Base-by-base conservation (phyloP, 30 jellyfish, hydroid and myxozoan species). In the Haliclystus octoradiatus region DNA sequence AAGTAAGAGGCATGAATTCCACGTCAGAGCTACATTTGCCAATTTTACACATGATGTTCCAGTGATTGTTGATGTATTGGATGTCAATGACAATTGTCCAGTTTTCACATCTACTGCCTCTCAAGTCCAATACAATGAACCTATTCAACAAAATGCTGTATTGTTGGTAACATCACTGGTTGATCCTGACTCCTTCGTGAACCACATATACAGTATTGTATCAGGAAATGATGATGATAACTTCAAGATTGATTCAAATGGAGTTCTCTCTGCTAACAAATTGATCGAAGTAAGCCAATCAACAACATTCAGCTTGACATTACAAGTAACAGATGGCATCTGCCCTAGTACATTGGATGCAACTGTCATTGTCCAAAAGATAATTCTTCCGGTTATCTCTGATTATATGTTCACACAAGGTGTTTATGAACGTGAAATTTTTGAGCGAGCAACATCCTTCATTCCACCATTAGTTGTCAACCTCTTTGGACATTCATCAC, bases 251-350 rank as follows among this genome's bases (percentile, higher is more conserved):
- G 46, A 74, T 51, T 62, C 26, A 34, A 35, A 74, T 4, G 85
- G 85, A 14, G 63, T 33, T 9, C 69, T 74, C 63, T 76, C 84
- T 14, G 94, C 84, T 19, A 61, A 66, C 26, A 79, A 83, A 50
- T 34, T 30, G 4, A 71, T 86, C 22, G 69, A 79, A 0, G 2
- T 79, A 2, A 24, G 84, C 0, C 35, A 32, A 5, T 69, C 91
- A 26, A 69, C 49, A 1, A 65, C 89, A 3, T 85, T 53, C 84
- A 61, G 60, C 65, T 66, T 85, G 68, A 78, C 84, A 14, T 28
- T 78, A 31, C 31, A 53, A 2, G 96, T 63, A 7, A 34, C 78
- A 13, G 96, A 85, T 52, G 93, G 96, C 9, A 63, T 52, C 3
- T 85, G 96, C 73, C 28, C 81, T 2, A 26, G 27, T 14, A 57